Percentiles rank a stretch among this genome's conserved stretches.
Evolutionary conservation across 2,113 vertebrate genomes (phyloP).

Genomic region (Callionymus lyra): DNA sequence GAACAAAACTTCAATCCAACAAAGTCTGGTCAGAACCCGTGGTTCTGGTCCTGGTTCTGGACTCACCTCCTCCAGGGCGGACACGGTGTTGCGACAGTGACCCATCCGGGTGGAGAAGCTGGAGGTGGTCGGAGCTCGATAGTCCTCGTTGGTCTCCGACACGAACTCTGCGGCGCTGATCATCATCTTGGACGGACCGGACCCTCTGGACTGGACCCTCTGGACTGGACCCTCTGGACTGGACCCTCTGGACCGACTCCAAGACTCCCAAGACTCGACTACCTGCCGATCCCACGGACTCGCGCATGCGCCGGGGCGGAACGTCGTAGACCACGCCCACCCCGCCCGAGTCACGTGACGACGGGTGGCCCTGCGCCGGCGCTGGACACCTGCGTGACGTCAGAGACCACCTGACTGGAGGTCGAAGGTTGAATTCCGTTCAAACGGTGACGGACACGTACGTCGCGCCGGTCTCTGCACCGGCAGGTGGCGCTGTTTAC

Average conservation of each 20-base stretch:
- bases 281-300: neutral
- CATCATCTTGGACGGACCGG: neutral
- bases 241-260: no score
- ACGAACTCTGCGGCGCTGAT: slow-evolving; percentile 8
- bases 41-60: no score
- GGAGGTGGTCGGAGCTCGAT: slow-evolving; percentile 8
- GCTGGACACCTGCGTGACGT: neutral
- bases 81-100: slow-evolving; percentile 4
- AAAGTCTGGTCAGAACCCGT: neutral
- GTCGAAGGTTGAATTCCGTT: no score
- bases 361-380: neutral
- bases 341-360: neutral
- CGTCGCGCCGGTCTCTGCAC: no score
- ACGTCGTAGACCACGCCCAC: neutral
- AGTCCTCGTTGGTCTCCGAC: slow-evolving; percentile 4
- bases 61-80: slow-evolving; percentile 4
- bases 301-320: neutral
- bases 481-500: no score
- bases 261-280: neutral
- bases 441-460: no score
- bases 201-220: neutral
- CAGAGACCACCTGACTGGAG: neutral
- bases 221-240: neutral
- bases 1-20: neutral
- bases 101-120: slow-evolving; percentile 9